phyloP scores from a whole-genome alignment of 2,888 invertebrate genomes.

The Agrochola lychnidis region DNA sequence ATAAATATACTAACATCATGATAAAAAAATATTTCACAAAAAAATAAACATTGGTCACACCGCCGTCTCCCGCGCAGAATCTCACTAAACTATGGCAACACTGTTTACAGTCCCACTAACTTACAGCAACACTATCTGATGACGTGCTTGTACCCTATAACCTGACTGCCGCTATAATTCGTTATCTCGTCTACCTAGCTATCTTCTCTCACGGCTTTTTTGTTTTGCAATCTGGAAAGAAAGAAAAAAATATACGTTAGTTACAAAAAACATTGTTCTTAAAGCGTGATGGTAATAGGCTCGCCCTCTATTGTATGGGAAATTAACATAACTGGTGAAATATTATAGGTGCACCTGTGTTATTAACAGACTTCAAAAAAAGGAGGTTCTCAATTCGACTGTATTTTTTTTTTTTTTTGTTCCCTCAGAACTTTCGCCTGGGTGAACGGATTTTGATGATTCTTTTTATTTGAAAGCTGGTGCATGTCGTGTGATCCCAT shows the following conservation, averaged over 20 bases:
- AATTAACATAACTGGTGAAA: neutral
- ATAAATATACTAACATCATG: conserved; percentile 9
- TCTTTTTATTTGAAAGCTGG: no score
- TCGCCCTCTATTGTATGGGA: no score
- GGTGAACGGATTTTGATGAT: no score
- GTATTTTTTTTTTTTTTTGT: no score
- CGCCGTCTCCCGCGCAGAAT: conserved; percentile 53
- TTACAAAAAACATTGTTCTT: neutral
- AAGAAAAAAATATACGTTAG: neutral
- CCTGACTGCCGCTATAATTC: conserved; percentile 71
- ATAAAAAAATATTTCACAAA: conserved; percentile 11
- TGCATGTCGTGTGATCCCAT: no score
- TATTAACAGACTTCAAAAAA: no score
- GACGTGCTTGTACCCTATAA: conserved; percentile 74
- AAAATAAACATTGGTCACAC: conserved; percentile 24
- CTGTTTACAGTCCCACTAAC: conserved; percentile 73
- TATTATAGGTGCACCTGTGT: neutral
- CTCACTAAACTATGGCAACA: conserved; percentile 83
- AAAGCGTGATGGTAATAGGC: neutral
- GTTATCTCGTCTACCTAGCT: conserved; percentile 71
- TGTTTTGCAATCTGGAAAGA: conserved; percentile 64
- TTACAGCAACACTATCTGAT: conserved; percentile 72
- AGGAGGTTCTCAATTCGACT: no score
- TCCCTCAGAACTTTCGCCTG: no score
- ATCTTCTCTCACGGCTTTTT: conserved; percentile 63